These are phyloP conservation scores for Sitophilus oryzae DNA, from an alignment of 1,140 invertebrate species.

Conservation along the genomic window DNA sequence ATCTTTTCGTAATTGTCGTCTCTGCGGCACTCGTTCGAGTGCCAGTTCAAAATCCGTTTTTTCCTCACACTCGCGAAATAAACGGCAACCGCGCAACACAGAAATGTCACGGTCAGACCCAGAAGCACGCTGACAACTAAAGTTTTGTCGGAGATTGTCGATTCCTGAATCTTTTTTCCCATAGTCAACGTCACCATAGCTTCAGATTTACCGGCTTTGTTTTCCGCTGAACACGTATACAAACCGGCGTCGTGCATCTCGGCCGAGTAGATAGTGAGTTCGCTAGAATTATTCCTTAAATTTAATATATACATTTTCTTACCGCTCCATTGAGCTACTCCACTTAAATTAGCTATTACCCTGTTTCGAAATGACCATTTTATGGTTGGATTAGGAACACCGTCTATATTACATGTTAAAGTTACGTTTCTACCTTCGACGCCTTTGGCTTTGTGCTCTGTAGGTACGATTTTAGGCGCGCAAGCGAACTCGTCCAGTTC, in stretches of 20 bases:
- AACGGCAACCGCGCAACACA: constrained; percentile 54
- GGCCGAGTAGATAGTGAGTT: constrained; percentile 63
- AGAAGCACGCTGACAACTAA: constrained; percentile 54
- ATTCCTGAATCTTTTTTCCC: constrained; percentile 47
- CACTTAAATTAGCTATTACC: constrained; percentile 47
- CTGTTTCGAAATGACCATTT: constrained; percentile 51
- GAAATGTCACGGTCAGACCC: constrained; percentile 51
- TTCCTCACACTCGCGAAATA: constrained; percentile 53
- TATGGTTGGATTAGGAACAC: constrained; percentile 61
- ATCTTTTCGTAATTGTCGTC: constrained; percentile 69
- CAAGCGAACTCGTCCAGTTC: constrained; percentile 76
- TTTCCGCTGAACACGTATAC: constrained; percentile 70
- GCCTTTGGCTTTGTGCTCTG: constrained; percentile 49
- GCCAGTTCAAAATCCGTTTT: constrained; percentile 36
- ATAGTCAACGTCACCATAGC: constrained; percentile 64
- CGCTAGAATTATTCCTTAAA: constrained; percentile 51
- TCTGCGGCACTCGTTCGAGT: constrained; percentile 41
- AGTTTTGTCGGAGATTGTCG: constrained; percentile 48
- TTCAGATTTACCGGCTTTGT: constrained; percentile 66
- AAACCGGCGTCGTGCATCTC: constrained; percentile 65
- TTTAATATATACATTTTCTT: constrained; percentile 50
- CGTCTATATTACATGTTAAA: constrained; percentile 63
- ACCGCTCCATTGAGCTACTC: constrained; percentile 38
- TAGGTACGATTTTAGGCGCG: constrained; percentile 57
- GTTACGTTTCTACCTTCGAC: constrained; percentile 68